A percentile compares a stretch with the other conserved stretches of the same genome.
These are phyloP conservation scores for Brachyptera risi DNA, from an alignment of 2,888 invertebrate genomes.

Conservation along the genomic window DNA sequence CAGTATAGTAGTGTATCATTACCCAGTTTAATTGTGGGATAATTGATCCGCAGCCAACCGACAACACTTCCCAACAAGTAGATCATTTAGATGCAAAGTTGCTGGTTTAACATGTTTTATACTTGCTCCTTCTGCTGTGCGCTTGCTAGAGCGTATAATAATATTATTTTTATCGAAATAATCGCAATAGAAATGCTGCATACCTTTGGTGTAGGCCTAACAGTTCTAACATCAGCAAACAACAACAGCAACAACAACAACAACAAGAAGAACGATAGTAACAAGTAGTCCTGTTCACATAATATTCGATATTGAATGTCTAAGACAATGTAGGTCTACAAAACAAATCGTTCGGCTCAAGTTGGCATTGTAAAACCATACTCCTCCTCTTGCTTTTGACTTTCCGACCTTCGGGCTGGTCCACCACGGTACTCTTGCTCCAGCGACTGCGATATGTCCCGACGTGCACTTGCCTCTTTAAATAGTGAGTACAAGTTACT, in stretches of 20 bases:
- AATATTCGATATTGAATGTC: too few species aligned
- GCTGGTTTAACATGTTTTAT: too few species aligned
- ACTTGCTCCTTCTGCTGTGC: too few species aligned
- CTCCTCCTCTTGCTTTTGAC: conserved; percentile 30
- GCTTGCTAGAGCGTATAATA: too few species aligned
- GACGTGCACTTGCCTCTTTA: conserved; percentile 37
- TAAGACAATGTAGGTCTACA: background rate
- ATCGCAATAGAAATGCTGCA: too few species aligned
- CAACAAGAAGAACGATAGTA: background rate
- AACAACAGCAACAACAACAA: background rate
- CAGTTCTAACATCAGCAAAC: background rate
- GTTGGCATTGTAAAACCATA: conserved; percentile 35
- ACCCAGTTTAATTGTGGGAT: background rate
- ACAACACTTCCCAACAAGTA: too few species aligned
- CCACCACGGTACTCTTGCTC: conserved; percentile 36
- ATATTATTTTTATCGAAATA: too few species aligned
- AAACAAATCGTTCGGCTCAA: background rate
- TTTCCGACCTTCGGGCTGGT: background rate
- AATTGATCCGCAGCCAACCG: too few species aligned
- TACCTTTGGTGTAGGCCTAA: background rate
- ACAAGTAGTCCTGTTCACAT: too few species aligned
- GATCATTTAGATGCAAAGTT: too few species aligned
- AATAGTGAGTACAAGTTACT: conserved; percentile 40
- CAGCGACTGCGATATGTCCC: conserved; percentile 38
- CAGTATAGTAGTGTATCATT: conserved; percentile 9